Base-by-base conservation (phyloP, 2,888 invertebrate species). In the Polymixis flavicincta region DNA sequence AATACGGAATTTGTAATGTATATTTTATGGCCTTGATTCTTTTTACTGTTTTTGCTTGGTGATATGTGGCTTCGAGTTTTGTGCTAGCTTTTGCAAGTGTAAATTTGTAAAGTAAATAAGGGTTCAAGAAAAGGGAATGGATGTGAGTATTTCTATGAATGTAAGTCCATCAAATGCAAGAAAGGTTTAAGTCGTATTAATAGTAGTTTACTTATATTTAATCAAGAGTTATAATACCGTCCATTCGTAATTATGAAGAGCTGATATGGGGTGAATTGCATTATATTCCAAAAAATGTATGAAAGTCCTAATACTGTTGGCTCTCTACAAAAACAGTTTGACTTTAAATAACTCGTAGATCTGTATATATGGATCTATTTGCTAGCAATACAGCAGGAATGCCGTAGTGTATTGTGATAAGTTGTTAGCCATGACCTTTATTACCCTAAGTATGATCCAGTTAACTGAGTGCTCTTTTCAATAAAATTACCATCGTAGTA, bases 1-100 rank as follows among this genome's bases (percentile, higher is more conserved):
- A 85, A 88, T 85, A 85, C 70, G 52, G 73, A 78, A 84, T 84
- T 85, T 84, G 84, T 85, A 80, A 82, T 74, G 72, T 68, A 76
- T 83, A 79, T 80, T 77, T 87, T 85, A 74, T 71, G 59, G 75
- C 66, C 63, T 74, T 76, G 61, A 37, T 73, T 71, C 28, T 73
- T 72, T 77, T 85, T 76, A 48, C 57, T 48, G 52, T 14, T 48
- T 80, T 81, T 80, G 52, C 55, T 52, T 48, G 45, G 22, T 75
- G 75, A 69, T 80, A 61, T 69, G 55, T 69, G 55, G 65, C 59
- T 59, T 68, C 6, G 0, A 60, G 13, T 54, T 48, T 0, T 67
- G 55, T 19, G 48, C n/a, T 59, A 45, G 45, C 32, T 66, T 48
- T 65, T 65, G 50, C 0, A 8, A 59, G 8, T 50, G 14, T 25